Conservation (phyloP, 2,888 invertebrate genomes). For the Drosophila hamatofila region DNA sequence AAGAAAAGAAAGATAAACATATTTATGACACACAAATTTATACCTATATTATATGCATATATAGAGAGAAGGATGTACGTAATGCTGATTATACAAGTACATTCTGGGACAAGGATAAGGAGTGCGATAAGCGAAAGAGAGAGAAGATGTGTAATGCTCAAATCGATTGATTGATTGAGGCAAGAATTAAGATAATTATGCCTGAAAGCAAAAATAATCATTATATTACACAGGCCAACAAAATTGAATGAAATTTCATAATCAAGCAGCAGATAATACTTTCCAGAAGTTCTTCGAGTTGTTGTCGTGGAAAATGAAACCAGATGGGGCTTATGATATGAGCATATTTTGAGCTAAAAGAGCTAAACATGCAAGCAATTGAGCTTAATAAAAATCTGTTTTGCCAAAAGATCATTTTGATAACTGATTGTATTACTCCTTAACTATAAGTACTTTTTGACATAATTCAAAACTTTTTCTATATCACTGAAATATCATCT, state of each 20-base stretch:
- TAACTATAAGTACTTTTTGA: background rate
- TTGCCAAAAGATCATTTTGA: background rate
- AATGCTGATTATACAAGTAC: constrained; percentile 1
- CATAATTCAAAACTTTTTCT: background rate
- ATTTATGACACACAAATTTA: constrained; percentile 53
- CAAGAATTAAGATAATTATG: background rate
- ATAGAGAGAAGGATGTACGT: background rate
- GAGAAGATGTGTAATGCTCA: background rate
- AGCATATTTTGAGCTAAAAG: background rate
- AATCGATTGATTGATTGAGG: constrained; percentile 3
- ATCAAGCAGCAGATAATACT: background rate
- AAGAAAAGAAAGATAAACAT: constrained; percentile 41
- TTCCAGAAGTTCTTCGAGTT: background rate
- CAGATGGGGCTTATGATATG: background rate
- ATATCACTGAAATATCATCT: background rate
- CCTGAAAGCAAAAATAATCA: background rate
- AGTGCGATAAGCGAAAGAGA: background rate
- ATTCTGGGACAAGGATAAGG: background rate
- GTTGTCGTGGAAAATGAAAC: background rate
- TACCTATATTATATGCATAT: constrained; percentile 24
- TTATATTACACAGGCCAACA: background rate
- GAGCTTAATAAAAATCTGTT: background rate
- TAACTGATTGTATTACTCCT: background rate
- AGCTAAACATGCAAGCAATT: background rate
- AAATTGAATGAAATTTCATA: background rate